These are phyloP conservation scores for Melitaea cinxia DNA, from an alignment of 1,140 invertebrate genomes.

Conservation along the genomic window DNA sequence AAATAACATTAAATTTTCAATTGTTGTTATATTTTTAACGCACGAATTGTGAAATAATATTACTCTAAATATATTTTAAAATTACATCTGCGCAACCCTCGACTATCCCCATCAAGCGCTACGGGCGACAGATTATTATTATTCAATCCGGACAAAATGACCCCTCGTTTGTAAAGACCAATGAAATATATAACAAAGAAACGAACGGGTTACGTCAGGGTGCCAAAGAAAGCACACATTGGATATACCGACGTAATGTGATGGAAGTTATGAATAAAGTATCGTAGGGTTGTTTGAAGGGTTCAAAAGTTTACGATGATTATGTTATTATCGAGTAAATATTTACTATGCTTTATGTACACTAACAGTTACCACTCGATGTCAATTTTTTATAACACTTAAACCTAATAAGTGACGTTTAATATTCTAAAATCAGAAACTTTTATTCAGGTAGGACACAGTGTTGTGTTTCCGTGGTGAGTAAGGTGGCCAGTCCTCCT, in stretches of 20 bases:
- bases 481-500: too few relatives aligned
- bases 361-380: slow-evolving; percentile 25
- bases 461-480: too few relatives aligned
- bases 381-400: too few relatives aligned
- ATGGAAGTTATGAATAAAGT: slow-evolving; percentile 58
- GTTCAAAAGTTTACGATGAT: slow-evolving; percentile 49
- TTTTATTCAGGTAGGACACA: too few relatives aligned
- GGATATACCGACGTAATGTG: slow-evolving; percentile 52
- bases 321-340: slow-evolving; percentile 54
- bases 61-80: not conserved
- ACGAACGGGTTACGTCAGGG: slow-evolving; percentile 51
- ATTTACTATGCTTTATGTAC: slow-evolving; percentile 40
- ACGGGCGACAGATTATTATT: slow-evolving; percentile 50
- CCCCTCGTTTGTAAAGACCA: slow-evolving; percentile 58
- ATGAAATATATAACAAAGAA: slow-evolving; percentile 74
- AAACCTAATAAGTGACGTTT: too few relatives aligned
- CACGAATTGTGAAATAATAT: too few relatives aligned
- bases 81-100: slow-evolving; percentile 15
- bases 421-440: too few relatives aligned
- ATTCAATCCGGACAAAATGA: slow-evolving; percentile 40
- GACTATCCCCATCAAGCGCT: slow-evolving; percentile 36
- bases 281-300: slow-evolving; percentile 45
- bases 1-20: too few relatives aligned
- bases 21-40: too few relatives aligned
- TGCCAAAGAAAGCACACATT: slow-evolving; percentile 62